These are phyloP conservation scores for Alosa alosa DNA, from an alignment of 2,113 vertebrate species.

Conservation along the genomic window DNA sequence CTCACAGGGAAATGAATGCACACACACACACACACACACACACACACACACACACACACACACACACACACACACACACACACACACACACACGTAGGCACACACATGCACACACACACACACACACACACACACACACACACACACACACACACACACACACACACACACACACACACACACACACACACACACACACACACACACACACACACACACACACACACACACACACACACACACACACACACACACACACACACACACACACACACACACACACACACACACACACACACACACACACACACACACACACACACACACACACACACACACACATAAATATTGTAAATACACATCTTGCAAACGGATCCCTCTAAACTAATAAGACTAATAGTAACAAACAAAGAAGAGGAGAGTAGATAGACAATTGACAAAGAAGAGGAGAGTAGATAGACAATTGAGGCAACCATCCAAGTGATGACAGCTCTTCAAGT, in stretches of 20 bases:
- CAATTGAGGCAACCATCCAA: slow-evolving; percentile 2
- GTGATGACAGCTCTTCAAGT: slow-evolving; percentile 8
- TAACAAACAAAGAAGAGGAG: background rate
- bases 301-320: background rate
- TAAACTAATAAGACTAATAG: slow-evolving; percentile 14
- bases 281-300: no score
- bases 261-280: background rate
- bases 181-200: background rate
- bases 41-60: background rate
- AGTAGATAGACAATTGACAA: background rate
- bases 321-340: slow-evolving; percentile 26
- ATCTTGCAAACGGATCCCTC: slow-evolving; percentile 8
- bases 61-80: background rate
- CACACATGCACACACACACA: background rate
- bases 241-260: background rate
- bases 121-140: no score
- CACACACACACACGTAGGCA: slow-evolving; percentile 7
- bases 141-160: no score
- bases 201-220: slow-evolving; percentile 29
- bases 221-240: background rate
- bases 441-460: background rate
- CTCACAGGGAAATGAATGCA: background rate
- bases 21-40: slow-evolving; percentile 1
- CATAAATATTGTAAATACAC: slow-evolving; percentile 13
- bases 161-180: background rate